A percentile compares a stretch with the other conserved stretches of the same genome.
Evolutionary conservation across 2,797 vertebrate species (phyloP).

Genomic region (Paratrypauchen microcephalus): DNA sequence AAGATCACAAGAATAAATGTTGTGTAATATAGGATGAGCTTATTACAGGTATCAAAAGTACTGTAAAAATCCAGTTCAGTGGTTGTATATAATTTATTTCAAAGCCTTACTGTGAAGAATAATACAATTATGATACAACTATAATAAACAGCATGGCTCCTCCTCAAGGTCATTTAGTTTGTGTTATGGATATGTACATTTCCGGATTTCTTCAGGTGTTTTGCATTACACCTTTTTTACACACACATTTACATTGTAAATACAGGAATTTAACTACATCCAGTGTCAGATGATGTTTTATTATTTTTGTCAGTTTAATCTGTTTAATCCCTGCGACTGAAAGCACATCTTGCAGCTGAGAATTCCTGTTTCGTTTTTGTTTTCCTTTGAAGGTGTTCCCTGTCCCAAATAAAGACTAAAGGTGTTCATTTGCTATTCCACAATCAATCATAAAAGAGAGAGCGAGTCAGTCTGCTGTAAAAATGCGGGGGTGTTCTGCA

Average conservation of each 20-base stretch:
- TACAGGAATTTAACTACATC: constrained; percentile 43
- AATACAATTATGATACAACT: too few species aligned
- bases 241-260: constrained; percentile 52
- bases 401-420: constrained; percentile 58
- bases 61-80: too few species aligned
- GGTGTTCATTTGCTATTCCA: constrained; percentile 60
- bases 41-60: too few species aligned
- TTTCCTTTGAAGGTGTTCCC: constrained; percentile 51
- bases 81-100: too few species aligned
- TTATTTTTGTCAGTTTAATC: constrained; percentile 38
- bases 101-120: too few species aligned
- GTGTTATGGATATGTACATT: constrained; percentile 20
- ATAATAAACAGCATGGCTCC: too few species aligned
- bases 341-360: constrained; percentile 45
- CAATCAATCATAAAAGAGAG: constrained; percentile 53
- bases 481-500: constrained; percentile 73
- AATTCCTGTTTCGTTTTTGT: constrained; percentile 47
- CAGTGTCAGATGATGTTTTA: constrained; percentile 57
- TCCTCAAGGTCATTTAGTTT: too few species aligned
- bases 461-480: constrained; percentile 50
- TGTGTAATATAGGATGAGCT: too few species aligned
- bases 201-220: constrained; percentile 58
- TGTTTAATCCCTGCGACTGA: constrained; percentile 40
- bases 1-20: too few species aligned
- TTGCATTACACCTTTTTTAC: constrained; percentile 44